A percentile compares a stretch with the other conserved stretches of the same genome.
These are phyloP conservation scores for Melieria picta DNA, from an alignment of 2,888 invertebrate species.

Conservation along the genomic window DNA sequence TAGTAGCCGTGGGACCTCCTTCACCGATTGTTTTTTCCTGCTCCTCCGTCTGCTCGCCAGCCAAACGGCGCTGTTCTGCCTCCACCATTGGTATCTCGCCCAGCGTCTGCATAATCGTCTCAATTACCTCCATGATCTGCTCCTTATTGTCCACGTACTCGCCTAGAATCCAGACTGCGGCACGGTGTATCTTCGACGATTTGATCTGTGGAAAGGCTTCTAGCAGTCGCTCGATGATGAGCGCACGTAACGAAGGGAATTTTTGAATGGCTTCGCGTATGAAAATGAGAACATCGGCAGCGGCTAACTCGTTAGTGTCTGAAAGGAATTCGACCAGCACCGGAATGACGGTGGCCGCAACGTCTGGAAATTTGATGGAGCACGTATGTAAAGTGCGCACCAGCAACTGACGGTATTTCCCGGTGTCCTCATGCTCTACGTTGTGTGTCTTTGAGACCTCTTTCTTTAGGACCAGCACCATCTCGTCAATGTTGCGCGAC, in stretches of 20 bases:
- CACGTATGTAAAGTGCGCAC: constrained; percentile 95
- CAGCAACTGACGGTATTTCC: constrained; percentile 92
- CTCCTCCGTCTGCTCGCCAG: constrained; percentile 76
- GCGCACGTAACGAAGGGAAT: constrained; percentile 81
- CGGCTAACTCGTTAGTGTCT: constrained; percentile 88
- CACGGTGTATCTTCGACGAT: constrained; percentile 90
- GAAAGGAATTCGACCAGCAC: constrained; percentile 93
- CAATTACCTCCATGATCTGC: constrained; percentile 84
- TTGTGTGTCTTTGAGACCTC: constrained; percentile 91
- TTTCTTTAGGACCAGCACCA: constrained; percentile 91
- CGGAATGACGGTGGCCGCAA: constrained; percentile 92
- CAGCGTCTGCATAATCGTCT: constrained; percentile 77
- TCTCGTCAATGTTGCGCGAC: constrained; percentile 92
- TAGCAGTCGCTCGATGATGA: constrained; percentile 79
- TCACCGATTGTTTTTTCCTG: constrained; percentile 40
- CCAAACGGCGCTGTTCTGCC: constrained; percentile 75
- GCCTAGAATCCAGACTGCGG: constrained; percentile 96
- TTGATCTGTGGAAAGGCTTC: constrained; percentile 88
- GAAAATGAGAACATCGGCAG: constrained; percentile 93
- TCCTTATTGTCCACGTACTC: constrained; percentile 87
- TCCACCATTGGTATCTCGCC: constrained; percentile 76
- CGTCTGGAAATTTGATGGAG: constrained; percentile 95
- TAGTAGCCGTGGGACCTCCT: constrained; percentile 51
- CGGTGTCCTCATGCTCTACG: constrained; percentile 94
- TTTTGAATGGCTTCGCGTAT: constrained; percentile 96